A percentile compares a stretch with the other conserved stretches of the same genome.
These are phyloP conservation scores for Notodromas monacha DNA, from an alignment of 2,888 invertebrate species.

Conservation along the genomic window DNA sequence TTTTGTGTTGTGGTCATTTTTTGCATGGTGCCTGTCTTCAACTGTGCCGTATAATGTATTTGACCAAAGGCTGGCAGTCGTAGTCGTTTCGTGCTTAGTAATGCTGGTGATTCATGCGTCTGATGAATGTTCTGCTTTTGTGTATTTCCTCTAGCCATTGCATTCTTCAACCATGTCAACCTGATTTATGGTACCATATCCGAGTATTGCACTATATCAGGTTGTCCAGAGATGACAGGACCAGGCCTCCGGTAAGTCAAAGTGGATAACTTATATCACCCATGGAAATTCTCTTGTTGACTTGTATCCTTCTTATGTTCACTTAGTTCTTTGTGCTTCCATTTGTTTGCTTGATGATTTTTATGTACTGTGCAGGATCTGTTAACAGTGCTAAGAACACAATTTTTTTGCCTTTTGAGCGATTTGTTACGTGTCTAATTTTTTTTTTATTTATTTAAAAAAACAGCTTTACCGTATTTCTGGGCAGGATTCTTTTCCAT, in stretches of 20 bases:
- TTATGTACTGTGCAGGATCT: background rate
- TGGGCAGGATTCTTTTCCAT: too few relatives aligned
- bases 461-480: too few relatives aligned
- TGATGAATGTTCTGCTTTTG: constrained; percentile 6
- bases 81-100: background rate
- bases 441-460: too few relatives aligned
- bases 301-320: too few relatives aligned
- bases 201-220: constrained; percentile 83
- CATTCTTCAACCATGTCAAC: constrained; percentile 96
- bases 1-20: too few relatives aligned
- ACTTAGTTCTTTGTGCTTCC: background rate
- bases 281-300: too few relatives aligned
- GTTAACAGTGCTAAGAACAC: too few relatives aligned
- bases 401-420: too few relatives aligned
- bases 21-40: too few relatives aligned
- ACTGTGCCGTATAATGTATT: too few relatives aligned
- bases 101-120: background rate
- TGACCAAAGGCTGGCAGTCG: too few relatives aligned
- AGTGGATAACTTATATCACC: background rate
- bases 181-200: constrained; percentile 91
- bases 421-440: too few relatives aligned
- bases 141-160: constrained; percentile 57
- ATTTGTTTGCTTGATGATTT: background rate
- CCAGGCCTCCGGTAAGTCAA: constrained; percentile 49
- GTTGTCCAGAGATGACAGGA: constrained; percentile 86